phyloP scores from a whole-genome alignment of 2,888 invertebrate genomes.

The Villa cingulata region DNA sequence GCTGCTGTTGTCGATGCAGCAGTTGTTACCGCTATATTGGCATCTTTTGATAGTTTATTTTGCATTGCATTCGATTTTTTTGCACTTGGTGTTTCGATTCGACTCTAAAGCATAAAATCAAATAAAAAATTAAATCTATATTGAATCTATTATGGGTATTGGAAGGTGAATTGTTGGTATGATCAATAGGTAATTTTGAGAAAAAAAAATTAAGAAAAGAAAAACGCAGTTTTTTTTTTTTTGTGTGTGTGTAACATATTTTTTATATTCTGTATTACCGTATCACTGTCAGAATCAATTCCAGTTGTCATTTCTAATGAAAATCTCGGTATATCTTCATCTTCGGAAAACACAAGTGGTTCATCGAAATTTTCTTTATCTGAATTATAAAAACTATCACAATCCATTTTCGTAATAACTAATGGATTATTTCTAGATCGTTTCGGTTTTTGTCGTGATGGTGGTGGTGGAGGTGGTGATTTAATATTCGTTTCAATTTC shows the following conservation, averaged over 20 bases:
- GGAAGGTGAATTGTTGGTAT: no score
- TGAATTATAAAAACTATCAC: constrained; percentile 46
- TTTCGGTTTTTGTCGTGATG: constrained; percentile 11
- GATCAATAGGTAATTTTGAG: no score
- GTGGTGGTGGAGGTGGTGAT: no score
- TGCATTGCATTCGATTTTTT: constrained; percentile 30
- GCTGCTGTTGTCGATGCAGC: constrained; percentile 22
- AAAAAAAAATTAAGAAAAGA: no score
- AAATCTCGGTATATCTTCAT: constrained; percentile 40
- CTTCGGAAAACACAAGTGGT: constrained; percentile 46
- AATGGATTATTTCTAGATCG: constrained; percentile 1
- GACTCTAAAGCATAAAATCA: constrained; percentile 23
- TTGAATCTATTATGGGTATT: no score
- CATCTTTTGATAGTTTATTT: constrained; percentile 18
- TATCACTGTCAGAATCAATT: constrained; percentile 35
- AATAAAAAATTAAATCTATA: not conserved
- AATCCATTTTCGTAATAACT: constrained; percentile 35
- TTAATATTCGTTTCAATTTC: constrained; percentile 13
- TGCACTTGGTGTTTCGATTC: constrained; percentile 31
- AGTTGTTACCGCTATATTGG: no score
- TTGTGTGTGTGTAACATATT: no score
- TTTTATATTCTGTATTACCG: constrained; percentile 24
- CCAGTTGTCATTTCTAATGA: constrained; percentile 36
- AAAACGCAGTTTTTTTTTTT: no score
- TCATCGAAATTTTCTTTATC: constrained; percentile 47